phyloP scores from a whole-genome alignment of 1,140 invertebrate genomes.

The Coenobita brevimanus region DNA sequence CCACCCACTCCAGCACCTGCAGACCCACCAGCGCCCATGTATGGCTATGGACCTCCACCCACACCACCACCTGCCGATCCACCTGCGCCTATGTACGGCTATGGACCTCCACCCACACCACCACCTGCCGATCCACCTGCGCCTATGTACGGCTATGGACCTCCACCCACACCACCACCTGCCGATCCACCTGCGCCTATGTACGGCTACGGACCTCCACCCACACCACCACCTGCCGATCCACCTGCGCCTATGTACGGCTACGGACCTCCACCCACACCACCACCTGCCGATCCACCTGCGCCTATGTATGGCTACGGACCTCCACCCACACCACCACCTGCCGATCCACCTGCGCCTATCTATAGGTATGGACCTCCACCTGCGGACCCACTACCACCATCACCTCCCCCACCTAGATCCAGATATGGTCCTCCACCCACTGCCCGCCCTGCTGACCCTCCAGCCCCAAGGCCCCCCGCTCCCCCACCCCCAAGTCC shows the following conservation, averaged over 20 bases:
- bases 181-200: neutral
- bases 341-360: neutral
- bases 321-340: slow-evolving; percentile 25
- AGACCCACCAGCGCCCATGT: slow-evolving; percentile 8
- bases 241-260: neutral
- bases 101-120: no score
- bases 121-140: neutral
- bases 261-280: slow-evolving; percentile 31
- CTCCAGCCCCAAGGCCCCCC: neutral
- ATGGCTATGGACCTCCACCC: neutral
- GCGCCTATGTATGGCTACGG: neutral
- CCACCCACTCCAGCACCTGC: neutral
- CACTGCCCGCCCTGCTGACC: neutral
- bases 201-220: slow-evolving; percentile 33
- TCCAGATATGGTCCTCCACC: slow-evolving; percentile 19
- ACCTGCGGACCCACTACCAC: neutral
- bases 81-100: no score
- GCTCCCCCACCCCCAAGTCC: slow-evolving; percentile 4
- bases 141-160: slow-evolving; percentile 27
- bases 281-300: slow-evolving; percentile 1
- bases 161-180: slow-evolving; percentile 24
- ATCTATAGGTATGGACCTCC: slow-evolving; percentile 35
- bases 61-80: neutral
- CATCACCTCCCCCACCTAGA: neutral
- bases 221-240: neutral